Evolutionary conservation across 2,113 vertebrate species (phyloP), one percentile per base, ranked within the genome.

Genomic region (Pontoporia blainvillei): DNA sequence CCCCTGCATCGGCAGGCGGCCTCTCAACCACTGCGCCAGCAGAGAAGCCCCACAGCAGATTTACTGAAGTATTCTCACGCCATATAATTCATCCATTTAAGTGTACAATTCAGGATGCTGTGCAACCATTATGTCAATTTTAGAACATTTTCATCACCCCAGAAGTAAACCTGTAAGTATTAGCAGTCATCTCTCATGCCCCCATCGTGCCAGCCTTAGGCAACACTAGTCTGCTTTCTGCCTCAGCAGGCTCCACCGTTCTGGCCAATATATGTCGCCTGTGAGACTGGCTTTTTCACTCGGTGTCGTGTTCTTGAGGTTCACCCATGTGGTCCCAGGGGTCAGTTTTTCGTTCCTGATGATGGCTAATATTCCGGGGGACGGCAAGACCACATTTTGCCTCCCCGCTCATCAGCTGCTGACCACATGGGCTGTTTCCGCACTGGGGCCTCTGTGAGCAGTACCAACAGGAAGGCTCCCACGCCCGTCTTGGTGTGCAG

Each of bases 401-500:
- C 31, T 1, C 8, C 23, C 62, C 34, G 0, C 8, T 21, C 82
- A 6, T 15, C 36, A 0, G 49, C 0, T 3, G 59, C 7, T 39
- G 52, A 85, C 11, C 21, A 4, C 1, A 3, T 17, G 49, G 36
- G 23, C 13, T 18, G 36, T 7, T 69, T n/a, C 54, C 17, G 6
- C 44, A 2, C 15, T 11, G 12, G 25, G 69, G 54, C 57, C 18
- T 0, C 62, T 10, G 17, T 23, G 66, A n/a, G 6, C 46, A 1
- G 4, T 10, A 15, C 11, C 17, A 5, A 36, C 11, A 2, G n/a
- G 64, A 44, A 18, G 8, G 15, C 36, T 2, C 1, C 20, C 20
- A 8, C 12, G 1, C 2, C 8, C 0, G 2, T 6, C 6, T 29
- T 41, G 13, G 5, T 1, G 4, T 6, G 49, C 52, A 39, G 66